A percentile compares a stretch with the other conserved stretches of the same genome.
Evolutionary conservation across 1,140 invertebrate species (phyloP).

Genomic region (Neodiprion lecontei): DNA sequence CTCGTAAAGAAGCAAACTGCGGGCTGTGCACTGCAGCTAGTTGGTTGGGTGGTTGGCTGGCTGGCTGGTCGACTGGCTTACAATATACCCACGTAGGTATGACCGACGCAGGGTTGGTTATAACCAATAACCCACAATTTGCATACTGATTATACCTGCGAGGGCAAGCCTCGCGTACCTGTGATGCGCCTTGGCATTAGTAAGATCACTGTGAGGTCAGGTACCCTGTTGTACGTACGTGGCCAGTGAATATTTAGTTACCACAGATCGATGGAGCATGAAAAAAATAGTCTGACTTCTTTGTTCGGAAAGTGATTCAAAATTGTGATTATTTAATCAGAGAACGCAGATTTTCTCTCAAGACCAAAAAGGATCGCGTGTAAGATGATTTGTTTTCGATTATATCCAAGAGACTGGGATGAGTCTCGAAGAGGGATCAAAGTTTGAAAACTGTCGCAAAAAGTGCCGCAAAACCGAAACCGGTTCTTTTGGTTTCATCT

Average conservation of each 20-base stretch:
- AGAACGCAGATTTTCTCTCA: too few species aligned
- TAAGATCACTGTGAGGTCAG: neutral
- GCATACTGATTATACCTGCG: slow-evolving; percentile 1
- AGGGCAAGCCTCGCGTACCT: neutral
- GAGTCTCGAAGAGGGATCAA: too few species aligned
- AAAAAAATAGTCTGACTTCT: too few species aligned
- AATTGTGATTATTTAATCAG: too few species aligned
- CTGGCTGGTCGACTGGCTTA: neutral
- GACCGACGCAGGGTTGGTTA: slow-evolving; percentile 1
- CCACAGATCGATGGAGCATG: neutral
- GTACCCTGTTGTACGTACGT: neutral
- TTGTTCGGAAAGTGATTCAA: too few species aligned
- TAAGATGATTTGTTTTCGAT: too few species aligned
- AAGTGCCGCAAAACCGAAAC: too few species aligned
- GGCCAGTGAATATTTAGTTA: neutral
- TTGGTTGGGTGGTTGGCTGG: neutral
- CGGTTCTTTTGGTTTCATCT: too few species aligned
- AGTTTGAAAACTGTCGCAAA: too few species aligned
- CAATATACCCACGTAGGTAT: neutral
- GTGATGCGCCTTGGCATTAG: neutral
- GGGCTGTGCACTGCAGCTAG: neutral
- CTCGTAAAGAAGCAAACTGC: neutral
- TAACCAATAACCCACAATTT: slow-evolving; percentile 5
- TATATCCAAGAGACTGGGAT: too few species aligned
- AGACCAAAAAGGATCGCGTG: too few species aligned